Evolutionary conservation across 2,113 vertebrate species (phyloP), one percentile per base, ranked within the genome.

Genomic region (Okapia johnstoni): DNA sequence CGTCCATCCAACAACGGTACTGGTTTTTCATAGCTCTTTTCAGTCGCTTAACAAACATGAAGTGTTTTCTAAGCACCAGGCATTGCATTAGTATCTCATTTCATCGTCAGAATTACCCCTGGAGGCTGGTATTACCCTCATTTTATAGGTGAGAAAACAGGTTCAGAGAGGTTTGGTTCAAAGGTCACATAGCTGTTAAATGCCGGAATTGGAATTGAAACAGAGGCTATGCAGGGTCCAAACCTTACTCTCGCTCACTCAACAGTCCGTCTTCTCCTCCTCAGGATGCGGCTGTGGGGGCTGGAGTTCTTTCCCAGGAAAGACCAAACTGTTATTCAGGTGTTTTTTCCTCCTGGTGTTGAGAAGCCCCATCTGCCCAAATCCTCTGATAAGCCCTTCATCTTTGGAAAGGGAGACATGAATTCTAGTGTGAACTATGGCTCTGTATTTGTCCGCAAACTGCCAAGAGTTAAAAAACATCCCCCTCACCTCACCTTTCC

Each of bases 281-380:
- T 33, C 55, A n/a, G 66, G 55, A 36, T 0, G 1, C 0, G 0
- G 26, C 25, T 14, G 0, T 36, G 36, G 13, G 1, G 23, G 5
- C 81, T 43, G 14, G 40, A 48, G 40, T 30, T 2, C 60, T 83
- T 77, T 73, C 63, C 43, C 4, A 40, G 36, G 43, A n/a, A 88
- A 91, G 33, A 36, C 7, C 10, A 21, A 23, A 26, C 58, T 55
- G 48, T 40, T 50, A 15, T 63, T n/a, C 33, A 73, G 25, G 60
- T 11, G n/a, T 36, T 83, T 84, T 73, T 36, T 6, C 10, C 46
- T 66, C 14, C 21, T 48, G 1, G 12, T 28, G 2, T 26, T 46
- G 52, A 81, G 57, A 28, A 28, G 26, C 2, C 58, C 17, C 10
- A 2, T 81, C 43, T 57, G 43, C 63, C 10, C 10, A 26, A 36